Percentiles rank a stretch among this genome's conserved stretches.
Conservation (phyloP, 53 echinoderm and acorn worm species). For the Patiria pectinifera region DNA sequence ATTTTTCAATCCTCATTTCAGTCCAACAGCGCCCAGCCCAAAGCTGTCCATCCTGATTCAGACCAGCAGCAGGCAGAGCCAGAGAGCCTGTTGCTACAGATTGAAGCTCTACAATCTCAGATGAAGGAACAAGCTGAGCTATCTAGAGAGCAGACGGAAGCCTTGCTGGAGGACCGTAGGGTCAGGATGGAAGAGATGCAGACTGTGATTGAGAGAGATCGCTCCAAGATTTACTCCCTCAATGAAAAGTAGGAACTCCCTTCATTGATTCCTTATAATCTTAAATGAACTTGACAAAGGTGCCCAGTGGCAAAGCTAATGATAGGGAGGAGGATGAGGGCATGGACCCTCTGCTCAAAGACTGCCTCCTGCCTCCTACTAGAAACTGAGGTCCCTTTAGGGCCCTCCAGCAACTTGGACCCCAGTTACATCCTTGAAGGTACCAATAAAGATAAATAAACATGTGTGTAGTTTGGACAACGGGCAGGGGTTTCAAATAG, state of each 20-base stretch:
- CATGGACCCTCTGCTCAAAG: too few relatives aligned
- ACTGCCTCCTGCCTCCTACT: too few relatives aligned
- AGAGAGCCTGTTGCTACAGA: slow-evolving; percentile 87
- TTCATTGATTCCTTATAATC: not conserved
- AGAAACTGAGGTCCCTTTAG: too few relatives aligned
- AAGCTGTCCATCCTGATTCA: slow-evolving; percentile 5
- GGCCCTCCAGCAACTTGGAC: too few relatives aligned
- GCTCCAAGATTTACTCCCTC: slow-evolving; percentile 85
- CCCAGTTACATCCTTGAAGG: not conserved
- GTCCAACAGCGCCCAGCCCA: slow-evolving; percentile 45
- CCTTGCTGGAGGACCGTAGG: slow-evolving; percentile 90
- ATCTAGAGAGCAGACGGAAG: slow-evolving; percentile 87
- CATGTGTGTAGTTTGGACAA: too few relatives aligned
- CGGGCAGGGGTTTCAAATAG: too few relatives aligned
- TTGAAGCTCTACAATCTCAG: slow-evolving; percentile 96
- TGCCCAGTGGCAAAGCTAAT: too few relatives aligned
- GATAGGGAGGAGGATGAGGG: too few relatives aligned
- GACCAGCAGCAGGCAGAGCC: slow-evolving; percentile 55
- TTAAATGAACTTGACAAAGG: too few relatives aligned
- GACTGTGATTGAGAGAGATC: slow-evolving; percentile 91
- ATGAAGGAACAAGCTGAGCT: slow-evolving; percentile 86
- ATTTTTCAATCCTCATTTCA: not conserved
- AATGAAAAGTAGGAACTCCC: slow-evolving; percentile 78
- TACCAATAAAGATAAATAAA: not conserved
- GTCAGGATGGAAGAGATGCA: slow-evolving; percentile 97